Evolutionary conservation across 2,888 invertebrate genomes (phyloP).

Genomic region (Labia minor): DNA sequence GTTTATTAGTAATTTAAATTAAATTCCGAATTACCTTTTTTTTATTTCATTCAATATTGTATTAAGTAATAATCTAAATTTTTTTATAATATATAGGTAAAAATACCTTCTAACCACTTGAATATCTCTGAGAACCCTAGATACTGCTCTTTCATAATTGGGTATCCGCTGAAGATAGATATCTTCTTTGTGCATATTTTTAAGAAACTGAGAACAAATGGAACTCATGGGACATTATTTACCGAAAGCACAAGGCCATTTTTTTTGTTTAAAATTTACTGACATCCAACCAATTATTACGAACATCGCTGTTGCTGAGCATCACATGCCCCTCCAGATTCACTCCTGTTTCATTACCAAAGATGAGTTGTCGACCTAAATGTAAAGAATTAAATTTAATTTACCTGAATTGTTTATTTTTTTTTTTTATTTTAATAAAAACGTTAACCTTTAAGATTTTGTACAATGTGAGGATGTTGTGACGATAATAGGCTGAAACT

Average conservation of each 20-base stretch:
- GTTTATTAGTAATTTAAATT: no score
- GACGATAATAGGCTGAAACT: constrained; percentile 65
- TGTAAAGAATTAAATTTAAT: constrained; percentile 32
- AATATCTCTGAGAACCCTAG: constrained; percentile 71
- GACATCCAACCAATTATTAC: constrained; percentile 87
- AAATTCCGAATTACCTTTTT: no score
- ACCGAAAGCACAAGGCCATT: constrained; percentile 19
- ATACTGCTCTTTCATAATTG: constrained; percentile 71
- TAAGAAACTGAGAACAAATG: constrained; percentile 54
- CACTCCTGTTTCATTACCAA: constrained; percentile 84
- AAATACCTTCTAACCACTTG: constrained; percentile 67
- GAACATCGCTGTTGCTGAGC: constrained; percentile 84
- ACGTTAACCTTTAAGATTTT: constrained; percentile 47
- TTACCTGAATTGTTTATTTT: no score
- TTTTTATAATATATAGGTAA: neutral
- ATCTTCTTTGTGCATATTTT: constrained; percentile 59
- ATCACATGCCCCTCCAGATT: constrained; percentile 82
- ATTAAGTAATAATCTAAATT: no score
- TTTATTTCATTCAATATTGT: no score
- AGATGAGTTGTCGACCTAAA: constrained; percentile 70
- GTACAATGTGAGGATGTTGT: constrained; percentile 62
- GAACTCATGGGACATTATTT: neutral
- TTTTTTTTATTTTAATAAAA: no score
- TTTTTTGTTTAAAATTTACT: constrained; percentile 37
- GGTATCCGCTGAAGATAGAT: constrained; percentile 62